phyloP scores from a whole-genome alignment of 2,888 invertebrate species.

The Pardosa pseudoannulata region DNA sequence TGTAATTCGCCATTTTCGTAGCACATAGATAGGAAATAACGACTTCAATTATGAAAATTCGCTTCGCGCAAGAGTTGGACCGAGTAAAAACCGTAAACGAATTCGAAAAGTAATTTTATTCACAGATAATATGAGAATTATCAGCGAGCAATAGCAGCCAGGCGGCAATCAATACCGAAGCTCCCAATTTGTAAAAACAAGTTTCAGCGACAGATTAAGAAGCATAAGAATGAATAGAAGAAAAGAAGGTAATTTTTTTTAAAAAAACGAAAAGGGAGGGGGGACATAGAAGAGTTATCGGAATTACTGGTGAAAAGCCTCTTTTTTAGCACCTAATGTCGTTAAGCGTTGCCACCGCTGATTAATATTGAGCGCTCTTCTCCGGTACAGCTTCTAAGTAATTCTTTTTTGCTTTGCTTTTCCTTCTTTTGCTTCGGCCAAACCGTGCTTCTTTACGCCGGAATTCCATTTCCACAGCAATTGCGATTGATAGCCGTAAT shows the following conservation, averaged over 20 bases:
- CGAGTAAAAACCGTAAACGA: slow-evolving; percentile 47
- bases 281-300: slow-evolving; percentile 43
- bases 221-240: slow-evolving; percentile 41
- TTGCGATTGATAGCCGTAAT: slow-evolving; percentile 60
- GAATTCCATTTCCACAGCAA: slow-evolving; percentile 59
- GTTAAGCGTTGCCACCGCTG: slow-evolving; percentile 61
- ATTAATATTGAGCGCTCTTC: slow-evolving; percentile 63
- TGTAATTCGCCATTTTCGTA: neutral
- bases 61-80: neutral
- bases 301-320: slow-evolving; percentile 60
- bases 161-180: slow-evolving; percentile 57
- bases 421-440: slow-evolving; percentile 3
- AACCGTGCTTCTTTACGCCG: slow-evolving; percentile 41
- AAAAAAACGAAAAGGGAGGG: slow-evolving; percentile 5
- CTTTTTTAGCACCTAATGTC: slow-evolving; percentile 65
- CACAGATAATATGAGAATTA: slow-evolving; percentile 63
- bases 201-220: slow-evolving; percentile 63
- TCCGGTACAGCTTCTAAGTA: slow-evolving; percentile 14
- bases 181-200: slow-evolving; percentile 67
- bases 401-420: slow-evolving; percentile 35
- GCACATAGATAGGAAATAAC: slow-evolving; percentile 41
- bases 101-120: slow-evolving; percentile 64
- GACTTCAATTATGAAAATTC: slow-evolving; percentile 55
- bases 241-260: slow-evolving; percentile 11
- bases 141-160: slow-evolving; percentile 28